phyloP scores from a whole-genome alignment of 1,140 invertebrate genomes.

The Pogonus chalceus region DNA sequence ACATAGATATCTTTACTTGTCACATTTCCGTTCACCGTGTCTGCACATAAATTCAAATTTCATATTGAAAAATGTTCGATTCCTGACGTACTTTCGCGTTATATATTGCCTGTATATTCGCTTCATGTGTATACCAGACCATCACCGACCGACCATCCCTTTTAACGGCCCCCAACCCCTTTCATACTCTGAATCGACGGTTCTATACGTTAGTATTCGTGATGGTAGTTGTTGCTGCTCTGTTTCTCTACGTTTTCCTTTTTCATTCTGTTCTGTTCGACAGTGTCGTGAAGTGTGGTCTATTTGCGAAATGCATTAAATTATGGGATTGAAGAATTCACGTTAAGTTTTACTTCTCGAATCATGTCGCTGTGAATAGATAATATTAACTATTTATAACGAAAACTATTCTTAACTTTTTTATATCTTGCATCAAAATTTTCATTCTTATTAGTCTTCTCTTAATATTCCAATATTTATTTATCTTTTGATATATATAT shows the following conservation, averaged over 20 bases:
- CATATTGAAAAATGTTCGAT: constrained; percentile 7
- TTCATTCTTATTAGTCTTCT: too few species aligned
- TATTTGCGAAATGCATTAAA: not conserved
- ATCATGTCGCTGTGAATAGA: too few species aligned
- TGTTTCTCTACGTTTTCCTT: not conserved
- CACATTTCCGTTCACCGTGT: not conserved
- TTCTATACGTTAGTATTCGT: too few species aligned
- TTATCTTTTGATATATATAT: too few species aligned
- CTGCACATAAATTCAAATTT: constrained; percentile 5
- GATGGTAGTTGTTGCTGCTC: not conserved
- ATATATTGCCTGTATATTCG: constrained; percentile 8
- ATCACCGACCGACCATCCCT: not conserved
- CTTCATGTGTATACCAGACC: constrained; percentile 10
- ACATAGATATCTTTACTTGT: constrained; percentile 3
- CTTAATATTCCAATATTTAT: too few species aligned
- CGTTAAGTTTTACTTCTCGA: too few species aligned
- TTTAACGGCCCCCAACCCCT: not conserved
- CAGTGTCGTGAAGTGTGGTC: too few species aligned
- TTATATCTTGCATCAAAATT: too few species aligned
- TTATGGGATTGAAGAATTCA: not conserved
- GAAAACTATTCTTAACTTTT: too few species aligned
- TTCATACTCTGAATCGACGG: not conserved
- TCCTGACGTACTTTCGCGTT: constrained; percentile 4
- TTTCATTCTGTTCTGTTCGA: too few species aligned
- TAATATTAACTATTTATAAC: too few species aligned